Conservation (phyloP, 1,140 invertebrate species). For the Popillia japonica region DNA sequence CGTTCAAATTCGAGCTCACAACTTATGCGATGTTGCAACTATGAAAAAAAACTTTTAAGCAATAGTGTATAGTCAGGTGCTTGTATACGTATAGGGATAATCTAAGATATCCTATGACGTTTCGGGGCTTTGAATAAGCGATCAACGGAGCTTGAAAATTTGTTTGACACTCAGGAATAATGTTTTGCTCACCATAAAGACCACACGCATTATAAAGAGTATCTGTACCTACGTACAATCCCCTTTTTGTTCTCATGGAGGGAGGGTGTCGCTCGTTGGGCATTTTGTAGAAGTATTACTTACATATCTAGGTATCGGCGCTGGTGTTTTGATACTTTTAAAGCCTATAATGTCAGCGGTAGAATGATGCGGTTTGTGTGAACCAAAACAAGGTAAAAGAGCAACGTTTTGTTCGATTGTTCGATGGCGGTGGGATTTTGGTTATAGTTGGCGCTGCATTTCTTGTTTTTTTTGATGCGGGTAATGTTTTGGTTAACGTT, state of each 20-base stretch:
- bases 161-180: constrained; percentile 32
- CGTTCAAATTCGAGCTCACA: no score
- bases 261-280: neutral
- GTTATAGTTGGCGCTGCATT: no score
- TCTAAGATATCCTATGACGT: neutral
- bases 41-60: no score
- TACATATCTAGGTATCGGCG: neutral
- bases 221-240: neutral
- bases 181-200: neutral
- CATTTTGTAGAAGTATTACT: neutral
- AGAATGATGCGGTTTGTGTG: neutral
- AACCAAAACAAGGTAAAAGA: neutral
- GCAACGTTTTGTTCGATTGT: neutral
- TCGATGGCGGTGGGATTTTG: neutral
- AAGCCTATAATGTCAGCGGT: neutral
- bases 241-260: neutral
- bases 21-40: no score
- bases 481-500: neutral
- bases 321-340: neutral
- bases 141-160: constrained; percentile 33
- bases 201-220: constrained; percentile 25
- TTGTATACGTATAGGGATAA: neutral
- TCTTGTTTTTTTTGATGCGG: neutral
- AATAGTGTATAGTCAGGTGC: no score
- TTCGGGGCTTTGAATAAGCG: constrained; percentile 17